phyloP scores from a whole-genome alignment of 23 tunicate genomes.

The Oikopleura dioica region DNA sequence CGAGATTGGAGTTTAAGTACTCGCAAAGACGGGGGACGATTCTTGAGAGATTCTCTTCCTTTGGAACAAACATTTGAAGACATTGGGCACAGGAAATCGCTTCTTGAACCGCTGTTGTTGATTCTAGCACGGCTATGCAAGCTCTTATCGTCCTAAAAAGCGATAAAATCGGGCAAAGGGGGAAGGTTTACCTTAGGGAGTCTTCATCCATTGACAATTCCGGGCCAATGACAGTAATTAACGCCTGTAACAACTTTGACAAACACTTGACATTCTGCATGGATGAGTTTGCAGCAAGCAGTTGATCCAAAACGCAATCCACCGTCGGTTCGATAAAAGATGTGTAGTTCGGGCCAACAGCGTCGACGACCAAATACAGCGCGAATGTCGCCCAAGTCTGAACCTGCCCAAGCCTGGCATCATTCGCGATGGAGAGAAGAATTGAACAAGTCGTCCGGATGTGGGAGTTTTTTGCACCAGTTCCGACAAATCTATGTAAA shows the following conservation, averaged over 20 bases:
- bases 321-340: slow-evolving; percentile 60
- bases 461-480: neutral
- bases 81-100: slow-evolving; percentile 67
- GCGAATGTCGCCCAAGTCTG: slow-evolving; percentile 93
- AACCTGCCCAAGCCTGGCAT: neutral
- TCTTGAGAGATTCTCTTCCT: slow-evolving; percentile 48
- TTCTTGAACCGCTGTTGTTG: slow-evolving; percentile 17
- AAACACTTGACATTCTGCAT: neutral
- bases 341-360: slow-evolving; percentile 86
- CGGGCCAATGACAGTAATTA: slow-evolving; percentile 80
- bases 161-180: too few relatives aligned
- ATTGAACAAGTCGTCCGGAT: neutral
- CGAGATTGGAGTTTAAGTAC: neutral
- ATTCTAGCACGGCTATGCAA: neutral
- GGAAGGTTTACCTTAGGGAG: too few relatives aligned
- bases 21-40: slow-evolving; percentile 68
- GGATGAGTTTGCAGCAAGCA: neutral
- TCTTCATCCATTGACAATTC: slow-evolving; percentile 14
- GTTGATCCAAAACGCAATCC: slow-evolving; percentile 23
- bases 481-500: neutral
- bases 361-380: slow-evolving; percentile 53
- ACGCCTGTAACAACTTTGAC: neutral
- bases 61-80: slow-evolving; percentile 80
- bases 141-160: neutral
- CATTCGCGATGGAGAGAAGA: neutral